These are phyloP conservation scores for Ptychochromis oligacanthus DNA, from an alignment of 2,113 vertebrate species.

Conservation along the genomic window DNA sequence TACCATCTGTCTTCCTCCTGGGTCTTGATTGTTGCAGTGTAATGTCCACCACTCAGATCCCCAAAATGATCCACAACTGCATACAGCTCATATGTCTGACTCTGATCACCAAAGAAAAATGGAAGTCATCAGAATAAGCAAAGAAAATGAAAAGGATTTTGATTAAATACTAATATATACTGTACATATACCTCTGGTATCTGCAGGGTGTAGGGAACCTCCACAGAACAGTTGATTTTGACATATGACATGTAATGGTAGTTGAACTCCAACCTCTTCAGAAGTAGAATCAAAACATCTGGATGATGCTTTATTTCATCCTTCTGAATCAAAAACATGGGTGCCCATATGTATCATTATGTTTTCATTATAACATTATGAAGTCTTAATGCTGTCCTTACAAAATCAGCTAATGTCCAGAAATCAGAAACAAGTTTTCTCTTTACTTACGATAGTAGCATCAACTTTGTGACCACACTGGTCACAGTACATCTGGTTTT, in stretches of 20 bases:
- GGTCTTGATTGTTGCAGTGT: slow-evolving; percentile 59
- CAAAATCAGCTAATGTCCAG: not conserved
- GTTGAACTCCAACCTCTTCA: slow-evolving; percentile 76
- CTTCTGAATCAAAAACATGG: not conserved
- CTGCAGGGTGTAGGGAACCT: slow-evolving; percentile 43
- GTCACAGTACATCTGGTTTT: not conserved
- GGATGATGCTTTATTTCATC: slow-evolving; percentile 48
- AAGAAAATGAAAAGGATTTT: not conserved
- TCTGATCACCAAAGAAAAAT: slow-evolving; percentile 20
- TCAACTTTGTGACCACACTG: not conserved
- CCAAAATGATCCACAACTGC: slow-evolving; percentile 71
- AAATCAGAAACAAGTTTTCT: accelerated
- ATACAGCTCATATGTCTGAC: slow-evolving; percentile 70
- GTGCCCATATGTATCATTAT: not conserved
- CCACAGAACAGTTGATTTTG: slow-evolving; percentile 50
- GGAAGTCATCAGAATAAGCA: not conserved
- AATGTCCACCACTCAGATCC: slow-evolving; percentile 62
- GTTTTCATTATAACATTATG: not conserved
- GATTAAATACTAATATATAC: not conserved
- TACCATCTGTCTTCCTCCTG: slow-evolving; percentile 55
- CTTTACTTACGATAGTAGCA: not conserved
- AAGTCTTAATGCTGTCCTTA: accelerated
- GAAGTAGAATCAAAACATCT: slow-evolving; percentile 67
- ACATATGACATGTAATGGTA: slow-evolving; percentile 31
- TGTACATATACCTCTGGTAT: slow-evolving; percentile 12